Evolutionary conservation across 2,888 invertebrate genomes (phyloP), one percentile per base, ranked within the genome.

Genomic region (Ctenicera cuprea): DNA sequence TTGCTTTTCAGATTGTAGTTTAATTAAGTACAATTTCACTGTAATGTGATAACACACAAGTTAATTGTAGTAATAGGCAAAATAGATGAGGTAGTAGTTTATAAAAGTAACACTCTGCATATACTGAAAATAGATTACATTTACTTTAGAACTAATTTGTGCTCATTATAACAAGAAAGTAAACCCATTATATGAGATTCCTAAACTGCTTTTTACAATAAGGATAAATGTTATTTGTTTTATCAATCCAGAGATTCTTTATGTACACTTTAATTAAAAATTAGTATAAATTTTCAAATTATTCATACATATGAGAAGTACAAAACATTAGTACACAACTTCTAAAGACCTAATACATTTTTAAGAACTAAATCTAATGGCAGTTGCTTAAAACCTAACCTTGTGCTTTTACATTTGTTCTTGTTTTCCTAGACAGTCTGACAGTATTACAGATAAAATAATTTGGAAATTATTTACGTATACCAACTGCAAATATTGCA

Each of bases 401-500:
- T 50, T 64, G 64, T 69, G 69, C 57, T 64, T 59, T 64, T 64
- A 54, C 43, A 45, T 26, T 69, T 69, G 57, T 71, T 61, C 45
- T 54, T 20, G 43, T 52, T 66, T 43, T 64, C 18, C 63, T 71
- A 73, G 65, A 67, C 59, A 64, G 66, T 73, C 66, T 48, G 62
- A 68, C 57, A 54, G 18, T 41, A 62, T 66, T 62, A 62, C 41
- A 50, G 50, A 69, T 16, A 26, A 52, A 59, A 70, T 54, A 71
- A 64, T 54, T 64, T 63, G 50, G 65, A 73, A 62, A 62, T 50
- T 8, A 54, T 38, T 64, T 70, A 76, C 76, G 76, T 77, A 77
- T 77, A 77, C 76, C 61, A 74, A 69, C 63, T 70, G 74, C 72
- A 74, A 76, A 70, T 69, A 72, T 72, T 76, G 74, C 73, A 75